These are phyloP conservation scores for Gastrophryne carolinensis DNA, from an alignment of 2,797 vertebrate species.

Conservation along the genomic window DNA sequence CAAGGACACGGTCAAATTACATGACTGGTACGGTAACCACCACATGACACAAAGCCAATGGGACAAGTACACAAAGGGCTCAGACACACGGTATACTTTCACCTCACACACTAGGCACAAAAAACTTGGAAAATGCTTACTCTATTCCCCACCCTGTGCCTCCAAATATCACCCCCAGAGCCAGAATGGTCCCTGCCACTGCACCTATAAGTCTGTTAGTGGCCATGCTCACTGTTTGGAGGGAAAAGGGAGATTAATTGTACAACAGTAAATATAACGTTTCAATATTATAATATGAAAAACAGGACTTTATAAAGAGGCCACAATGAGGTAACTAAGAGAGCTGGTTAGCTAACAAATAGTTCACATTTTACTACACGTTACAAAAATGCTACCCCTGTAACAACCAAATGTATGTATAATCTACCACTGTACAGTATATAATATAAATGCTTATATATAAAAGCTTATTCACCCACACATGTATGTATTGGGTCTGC, in stretches of 20 bases:
- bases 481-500: too few species aligned
- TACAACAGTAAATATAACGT: slow-evolving; percentile 27
- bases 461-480: too few species aligned
- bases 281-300: slow-evolving; percentile 19
- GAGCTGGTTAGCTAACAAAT: too few species aligned
- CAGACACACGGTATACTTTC: slow-evolving; percentile 69
- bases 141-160: slow-evolving; percentile 99
- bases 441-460: too few species aligned
- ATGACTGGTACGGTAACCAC: slow-evolving; percentile 81
- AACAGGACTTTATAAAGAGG: too few species aligned
- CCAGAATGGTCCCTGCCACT: slow-evolving; percentile 98
- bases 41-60: slow-evolving; percentile 82
- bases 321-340: too few species aligned
- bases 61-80: slow-evolving; percentile 78
- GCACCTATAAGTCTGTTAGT: slow-evolving; percentile 99
- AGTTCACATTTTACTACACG: too few species aligned
- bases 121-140: slow-evolving; percentile 90
- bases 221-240: slow-evolving; percentile 96
- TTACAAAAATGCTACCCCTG: too few species aligned
- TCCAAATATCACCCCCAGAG: slow-evolving; percentile 99
- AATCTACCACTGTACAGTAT: too few species aligned
- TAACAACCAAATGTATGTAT: too few species aligned
- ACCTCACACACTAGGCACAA: slow-evolving; percentile 86
- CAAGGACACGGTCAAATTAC: slow-evolving; percentile 86
- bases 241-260: slow-evolving; percentile 84